A percentile compares a stretch with the other conserved stretches of the same genome.
phyloP scores from a whole-genome alignment of 2,797 vertebrate species.

The Poeciliopsis turneri region DNA sequence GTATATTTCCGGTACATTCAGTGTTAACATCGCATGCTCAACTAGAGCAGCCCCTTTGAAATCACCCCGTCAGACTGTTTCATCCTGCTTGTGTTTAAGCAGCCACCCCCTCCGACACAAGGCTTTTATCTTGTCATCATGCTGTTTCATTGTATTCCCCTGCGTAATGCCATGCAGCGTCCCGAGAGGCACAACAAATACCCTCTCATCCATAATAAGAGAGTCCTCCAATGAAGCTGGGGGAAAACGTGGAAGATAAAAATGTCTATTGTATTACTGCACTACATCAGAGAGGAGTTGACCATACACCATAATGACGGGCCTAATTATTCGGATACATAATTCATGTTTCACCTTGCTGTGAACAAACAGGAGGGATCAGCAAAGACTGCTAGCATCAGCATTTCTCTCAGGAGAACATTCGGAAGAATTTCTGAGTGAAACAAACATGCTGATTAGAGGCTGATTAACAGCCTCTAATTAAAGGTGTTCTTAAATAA shows the following conservation, averaged over 20 bases:
- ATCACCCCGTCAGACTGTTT: constrained; percentile 36
- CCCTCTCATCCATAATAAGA: constrained; percentile 63
- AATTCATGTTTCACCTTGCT: constrained; percentile 62
- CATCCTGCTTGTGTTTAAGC: constrained; percentile 45
- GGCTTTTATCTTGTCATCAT: constrained; percentile 79
- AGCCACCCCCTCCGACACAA: constrained; percentile 35
- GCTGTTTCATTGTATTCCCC: constrained; percentile 75
- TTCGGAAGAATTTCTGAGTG: constrained; percentile 18
- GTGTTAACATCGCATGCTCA: constrained; percentile 5
- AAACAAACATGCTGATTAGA: constrained; percentile 10
- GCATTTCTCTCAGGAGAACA: constrained; percentile 44
- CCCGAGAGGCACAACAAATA: constrained; percentile 65
- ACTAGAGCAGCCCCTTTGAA: constrained; percentile 28
- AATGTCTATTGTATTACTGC: constrained; percentile 58
- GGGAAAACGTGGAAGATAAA: constrained; percentile 10
- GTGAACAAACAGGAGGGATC: constrained; percentile 28
- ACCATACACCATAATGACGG: constrained; percentile 63
- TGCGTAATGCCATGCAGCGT: constrained; percentile 46
- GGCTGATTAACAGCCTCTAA: background rate
- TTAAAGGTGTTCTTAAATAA: constrained; percentile 2
- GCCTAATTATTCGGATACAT: constrained; percentile 77
- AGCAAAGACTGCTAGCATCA: constrained; percentile 51
- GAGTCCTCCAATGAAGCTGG: constrained; percentile 38
- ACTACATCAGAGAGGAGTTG: constrained; percentile 59
- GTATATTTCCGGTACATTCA: constrained; percentile 10